Percentiles rank a stretch among this genome's conserved stretches.
Conservation (phyloP, 2,113 vertebrate species). For the Galbula dea region DNA sequence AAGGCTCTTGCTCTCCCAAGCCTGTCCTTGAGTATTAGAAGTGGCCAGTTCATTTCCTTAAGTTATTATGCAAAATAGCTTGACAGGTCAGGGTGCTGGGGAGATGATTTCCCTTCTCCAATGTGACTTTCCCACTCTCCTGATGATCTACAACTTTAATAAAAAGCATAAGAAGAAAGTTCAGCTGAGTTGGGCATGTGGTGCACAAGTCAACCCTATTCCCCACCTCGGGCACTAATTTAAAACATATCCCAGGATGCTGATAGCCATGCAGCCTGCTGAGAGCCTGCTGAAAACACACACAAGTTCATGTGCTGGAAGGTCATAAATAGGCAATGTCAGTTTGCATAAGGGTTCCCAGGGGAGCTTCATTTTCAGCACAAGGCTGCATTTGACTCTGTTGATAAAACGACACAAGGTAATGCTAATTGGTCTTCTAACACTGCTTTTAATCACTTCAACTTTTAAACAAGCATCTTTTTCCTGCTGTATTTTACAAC, state of each 20-base stretch:
- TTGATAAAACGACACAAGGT: background rate
- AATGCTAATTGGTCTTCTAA: background rate
- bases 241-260: background rate
- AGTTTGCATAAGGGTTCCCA: background rate
- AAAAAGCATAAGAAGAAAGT: slow-evolving; percentile 66
- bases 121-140: slow-evolving; percentile 43
- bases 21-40: background rate
- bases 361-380: background rate
- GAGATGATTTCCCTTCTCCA: background rate
- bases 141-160: slow-evolving; percentile 78
- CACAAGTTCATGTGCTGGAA: background rate
- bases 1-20: slow-evolving; percentile 12
- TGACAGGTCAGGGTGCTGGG: background rate
- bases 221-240: background rate
- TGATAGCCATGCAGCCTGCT: background rate
- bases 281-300: background rate
- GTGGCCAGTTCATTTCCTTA: slow-evolving; percentile 46
- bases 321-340: background rate
- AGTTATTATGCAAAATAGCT: slow-evolving; percentile 30
- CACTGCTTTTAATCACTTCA: background rate
- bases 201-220: background rate
- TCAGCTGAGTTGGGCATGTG: slow-evolving; percentile 32
- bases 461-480: background rate
- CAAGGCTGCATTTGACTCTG: background rate
- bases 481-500: background rate